These are phyloP conservation scores for Pterostichus niger DNA, from an alignment of 2,888 invertebrate genomes.

Conservation along the genomic window DNA sequence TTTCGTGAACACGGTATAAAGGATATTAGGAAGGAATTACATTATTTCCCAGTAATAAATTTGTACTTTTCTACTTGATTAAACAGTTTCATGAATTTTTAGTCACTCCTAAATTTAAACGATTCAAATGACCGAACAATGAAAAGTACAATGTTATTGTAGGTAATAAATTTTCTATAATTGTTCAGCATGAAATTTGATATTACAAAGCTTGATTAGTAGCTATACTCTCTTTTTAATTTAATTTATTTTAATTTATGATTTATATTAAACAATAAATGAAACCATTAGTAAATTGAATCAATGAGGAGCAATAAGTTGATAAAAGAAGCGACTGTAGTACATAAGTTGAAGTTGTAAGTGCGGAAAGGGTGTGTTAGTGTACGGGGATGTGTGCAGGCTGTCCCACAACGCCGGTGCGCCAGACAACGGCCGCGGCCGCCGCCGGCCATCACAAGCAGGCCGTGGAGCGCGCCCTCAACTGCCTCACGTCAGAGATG, in stretches of 20 bases:
- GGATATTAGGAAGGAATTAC: too few relatives aligned
- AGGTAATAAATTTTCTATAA: constrained; percentile 36
- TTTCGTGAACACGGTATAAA: too few relatives aligned
- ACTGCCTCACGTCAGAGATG: constrained; percentile 92
- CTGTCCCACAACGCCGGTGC: constrained; percentile 82
- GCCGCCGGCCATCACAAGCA: constrained; percentile 78
- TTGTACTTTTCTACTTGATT: neutral
- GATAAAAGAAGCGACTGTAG: constrained; percentile 2
- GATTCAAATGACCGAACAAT: neutral
- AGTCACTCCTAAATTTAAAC: constrained; percentile 25
- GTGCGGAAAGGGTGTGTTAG: constrained; percentile 35
- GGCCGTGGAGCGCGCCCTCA: constrained; percentile 86
- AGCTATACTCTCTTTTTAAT: constrained; percentile 44
- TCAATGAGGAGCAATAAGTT: neutral
- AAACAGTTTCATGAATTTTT: neutral
- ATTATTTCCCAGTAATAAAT: neutral
- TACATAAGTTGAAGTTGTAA: neutral
- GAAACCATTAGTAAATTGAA: constrained; percentile 17
- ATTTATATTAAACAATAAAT: constrained; percentile 61
- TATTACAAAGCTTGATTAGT: constrained; percentile 49
- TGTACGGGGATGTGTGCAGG: constrained; percentile 76
- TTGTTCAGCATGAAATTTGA: constrained; percentile 32
- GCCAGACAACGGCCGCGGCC: constrained; percentile 76
- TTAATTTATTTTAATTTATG: constrained; percentile 47
- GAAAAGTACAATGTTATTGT: constrained; percentile 44